Evolutionary conservation across 2,113 vertebrate genomes (phyloP).

Genomic region (Megaleporinus macrocephalus): DNA sequence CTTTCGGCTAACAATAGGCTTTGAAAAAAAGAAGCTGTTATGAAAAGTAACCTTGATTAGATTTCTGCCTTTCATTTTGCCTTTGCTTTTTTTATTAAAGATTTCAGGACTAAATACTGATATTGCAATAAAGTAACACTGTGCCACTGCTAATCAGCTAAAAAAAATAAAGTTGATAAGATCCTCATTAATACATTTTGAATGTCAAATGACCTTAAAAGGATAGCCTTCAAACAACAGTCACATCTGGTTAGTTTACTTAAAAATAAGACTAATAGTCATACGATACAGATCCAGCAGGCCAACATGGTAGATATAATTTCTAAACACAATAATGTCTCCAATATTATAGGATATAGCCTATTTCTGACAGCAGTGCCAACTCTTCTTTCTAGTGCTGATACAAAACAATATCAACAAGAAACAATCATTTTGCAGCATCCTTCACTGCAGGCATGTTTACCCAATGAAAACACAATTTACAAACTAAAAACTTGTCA

Average conservation of each 20-base stretch:
- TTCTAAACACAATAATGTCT: no score
- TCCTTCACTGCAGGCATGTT: no score
- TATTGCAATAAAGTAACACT: slow-evolving; percentile 4
- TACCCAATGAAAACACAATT: no score
- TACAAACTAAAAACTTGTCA: no score
- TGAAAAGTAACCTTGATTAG: not conserved
- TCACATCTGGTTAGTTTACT: not conserved
- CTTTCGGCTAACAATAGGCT: not conserved
- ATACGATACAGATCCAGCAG: no score
- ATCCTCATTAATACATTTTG: not conserved
- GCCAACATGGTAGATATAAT: no score
- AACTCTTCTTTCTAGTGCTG: no score
- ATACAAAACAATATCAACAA: no score
- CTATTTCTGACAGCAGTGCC: no score
- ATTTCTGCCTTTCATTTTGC: not conserved
- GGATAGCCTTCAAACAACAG: not conserved
- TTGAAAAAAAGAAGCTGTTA: slow-evolving; percentile 34
- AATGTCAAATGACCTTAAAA: slow-evolving; percentile 10
- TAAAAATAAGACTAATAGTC: not conserved
- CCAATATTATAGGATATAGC: no score
- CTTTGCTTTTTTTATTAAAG: slow-evolving; percentile 3
- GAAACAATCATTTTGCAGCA: no score
- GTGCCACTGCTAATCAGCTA: not conserved
- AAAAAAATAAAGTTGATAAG: not conserved
- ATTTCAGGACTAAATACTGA: not conserved